Base-by-base conservation (phyloP, 2,888 invertebrate genomes). In the Spatulosminthurus flaviceps region DNA sequence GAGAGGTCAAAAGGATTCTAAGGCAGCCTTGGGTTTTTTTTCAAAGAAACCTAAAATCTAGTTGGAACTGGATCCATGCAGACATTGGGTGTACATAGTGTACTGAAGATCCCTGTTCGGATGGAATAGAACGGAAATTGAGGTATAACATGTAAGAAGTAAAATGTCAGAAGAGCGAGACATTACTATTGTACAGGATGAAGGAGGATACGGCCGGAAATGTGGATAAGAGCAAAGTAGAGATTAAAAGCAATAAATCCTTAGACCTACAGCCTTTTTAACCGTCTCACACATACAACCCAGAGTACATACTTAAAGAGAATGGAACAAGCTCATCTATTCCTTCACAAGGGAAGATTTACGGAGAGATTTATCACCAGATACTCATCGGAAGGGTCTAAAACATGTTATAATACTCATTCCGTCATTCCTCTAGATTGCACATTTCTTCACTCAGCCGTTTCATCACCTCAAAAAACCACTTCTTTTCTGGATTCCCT, bases 141-240 rank as follows among this genome's bases (percentile, higher is more conserved):
- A 51, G 51, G 51, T 51, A 51, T 51, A 51, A 51, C 51, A 13
- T 51, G n/a, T 19, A 19, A 51, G 9, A 51, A 51, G 51, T 51
- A 51, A 51, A 51, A 19, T 51, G 51, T 51, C 51, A 51, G 16
- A 5, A 51, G 51, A 51, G 9, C 16, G 16, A n/a, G 9, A 19
- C 51, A 51, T 51, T n/a, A 51, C 51, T 16, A 16, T n/a, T 51
- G n/a, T 19, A 51, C 51, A 51, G 16, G 16, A 51, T 51, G n/a
- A 2, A 19, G 51, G 51, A 51, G n/a, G 16, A 2, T 51, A n/a
- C 19, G n/a, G 51, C 51, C 51, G 51, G 51, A 51, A 51, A 51
- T 51, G 51, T 51, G 51, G 51, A 51, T 51, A 51, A 69, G 69
- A 69, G 69, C n/a, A 29, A 69, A 21, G 41, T 21, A 70, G 70